These are phyloP conservation scores for Phyllostomus discolor DNA, from an alignment of 2,113 vertebrate species.

Conservation along the genomic window DNA sequence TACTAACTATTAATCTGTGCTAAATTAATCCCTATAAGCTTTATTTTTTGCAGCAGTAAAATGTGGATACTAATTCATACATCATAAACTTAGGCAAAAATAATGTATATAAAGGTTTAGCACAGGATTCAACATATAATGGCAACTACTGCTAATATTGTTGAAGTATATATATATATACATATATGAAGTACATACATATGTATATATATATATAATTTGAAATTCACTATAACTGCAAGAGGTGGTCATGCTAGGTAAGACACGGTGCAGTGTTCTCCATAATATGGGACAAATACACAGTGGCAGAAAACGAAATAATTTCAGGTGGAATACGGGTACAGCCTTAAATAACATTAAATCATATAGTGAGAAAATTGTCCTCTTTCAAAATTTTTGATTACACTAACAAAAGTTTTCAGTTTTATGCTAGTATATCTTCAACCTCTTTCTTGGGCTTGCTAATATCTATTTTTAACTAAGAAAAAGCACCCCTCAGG, in stretches of 20 bases:
- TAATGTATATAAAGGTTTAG: background rate
- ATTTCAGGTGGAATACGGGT: background rate
- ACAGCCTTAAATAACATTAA: background rate
- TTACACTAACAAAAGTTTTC: background rate
- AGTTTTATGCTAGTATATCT: background rate
- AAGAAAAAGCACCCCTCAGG: background rate
- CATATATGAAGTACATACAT: no score
- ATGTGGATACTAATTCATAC: background rate
- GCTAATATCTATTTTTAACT: background rate
- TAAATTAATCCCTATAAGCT: background rate
- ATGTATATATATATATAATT: background rate
- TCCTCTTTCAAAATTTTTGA: slow-evolving; percentile 32
- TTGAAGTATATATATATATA: background rate
- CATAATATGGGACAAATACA: background rate
- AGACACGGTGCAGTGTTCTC: background rate
- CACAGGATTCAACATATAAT: background rate
- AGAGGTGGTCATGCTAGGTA: background rate
- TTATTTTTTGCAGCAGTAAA: background rate
- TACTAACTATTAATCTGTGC: background rate
- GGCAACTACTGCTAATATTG: background rate
- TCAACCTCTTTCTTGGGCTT: background rate
- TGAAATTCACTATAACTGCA: background rate
- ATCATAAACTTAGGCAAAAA: background rate
- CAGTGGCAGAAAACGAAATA: background rate
- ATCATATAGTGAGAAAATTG: background rate